These are phyloP conservation scores for Drepanosiphum platanoidis DNA, from an alignment of 2,888 invertebrate genomes.

Conservation along the genomic window DNA sequence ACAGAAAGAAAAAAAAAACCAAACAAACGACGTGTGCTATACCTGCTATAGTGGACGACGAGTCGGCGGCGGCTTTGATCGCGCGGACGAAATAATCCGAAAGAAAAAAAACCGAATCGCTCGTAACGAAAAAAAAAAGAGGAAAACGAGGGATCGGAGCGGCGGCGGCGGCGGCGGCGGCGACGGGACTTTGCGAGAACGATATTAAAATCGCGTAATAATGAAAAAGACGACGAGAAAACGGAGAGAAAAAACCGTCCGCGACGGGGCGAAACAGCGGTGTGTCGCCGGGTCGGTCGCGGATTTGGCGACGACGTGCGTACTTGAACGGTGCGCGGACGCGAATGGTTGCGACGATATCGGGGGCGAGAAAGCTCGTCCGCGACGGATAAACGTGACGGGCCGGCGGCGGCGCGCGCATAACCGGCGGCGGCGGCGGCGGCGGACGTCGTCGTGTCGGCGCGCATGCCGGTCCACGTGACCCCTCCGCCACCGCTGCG, in stretches of 20 bases:
- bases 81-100: no score
- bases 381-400: conserved; percentile 9
- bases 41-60: no score
- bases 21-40: no score
- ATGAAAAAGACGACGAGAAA: background rate
- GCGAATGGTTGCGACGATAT: conserved; percentile 36
- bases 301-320: conserved; percentile 2
- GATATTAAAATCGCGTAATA: background rate
- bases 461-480: conserved; percentile 53
- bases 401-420: conserved; percentile 28
- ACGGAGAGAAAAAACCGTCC: background rate
- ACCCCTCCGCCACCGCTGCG: background rate
- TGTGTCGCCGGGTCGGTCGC: background rate
- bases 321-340: conserved; percentile 11
- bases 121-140: no score
- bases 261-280: no score
- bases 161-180: background rate
- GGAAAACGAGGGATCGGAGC: no score
- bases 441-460: conserved; percentile 6
- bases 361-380: conserved; percentile 18
- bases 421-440: background rate
- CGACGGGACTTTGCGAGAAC: background rate
- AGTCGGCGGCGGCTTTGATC: no score
- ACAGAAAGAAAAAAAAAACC: no score
- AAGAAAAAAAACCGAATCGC: no score